phyloP scores from a whole-genome alignment of 2,888 invertebrate species.

The Tiliacea aurago region DNA sequence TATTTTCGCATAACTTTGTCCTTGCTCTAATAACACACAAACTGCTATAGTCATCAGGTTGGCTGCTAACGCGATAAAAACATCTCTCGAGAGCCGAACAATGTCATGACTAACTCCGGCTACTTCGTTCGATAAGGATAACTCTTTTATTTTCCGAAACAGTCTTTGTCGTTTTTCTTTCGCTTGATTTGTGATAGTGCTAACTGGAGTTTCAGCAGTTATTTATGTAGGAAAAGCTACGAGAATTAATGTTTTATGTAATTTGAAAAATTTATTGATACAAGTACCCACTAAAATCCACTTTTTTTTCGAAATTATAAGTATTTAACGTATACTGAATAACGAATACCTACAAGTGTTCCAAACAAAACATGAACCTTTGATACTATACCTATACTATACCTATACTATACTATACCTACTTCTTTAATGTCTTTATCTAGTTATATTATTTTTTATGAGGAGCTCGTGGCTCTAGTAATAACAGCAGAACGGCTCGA shows the following conservation, averaged over 20 bases:
- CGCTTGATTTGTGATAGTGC: slow-evolving; percentile 21
- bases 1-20: slow-evolving; percentile 11
- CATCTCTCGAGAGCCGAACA: slow-evolving; percentile 69
- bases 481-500: too few relatives aligned
- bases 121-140: slow-evolving; percentile 58
- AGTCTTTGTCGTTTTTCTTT: slow-evolving; percentile 24
- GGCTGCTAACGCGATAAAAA: slow-evolving; percentile 81
- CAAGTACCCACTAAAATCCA: too few relatives aligned
- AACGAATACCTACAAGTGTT: too few relatives aligned
- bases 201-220: slow-evolving; percentile 14
- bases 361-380: too few relatives aligned
- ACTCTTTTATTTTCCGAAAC: slow-evolving; percentile 48
- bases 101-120: slow-evolving; percentile 67
- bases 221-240: slow-evolving; percentile 15
- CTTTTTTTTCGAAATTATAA: too few relatives aligned
- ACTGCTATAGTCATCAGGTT: slow-evolving; percentile 75
- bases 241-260: background rate
- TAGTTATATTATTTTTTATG: too few relatives aligned
- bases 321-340: too few relatives aligned
- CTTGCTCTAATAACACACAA: slow-evolving; percentile 52
- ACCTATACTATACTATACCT: too few relatives aligned
- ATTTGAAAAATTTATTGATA: background rate
- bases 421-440: too few relatives aligned
- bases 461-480: too few relatives aligned
- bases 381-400: too few relatives aligned